Conservation (phyloP, 2,797 vertebrate genomes). For the Macropodus opercularis region DNA sequence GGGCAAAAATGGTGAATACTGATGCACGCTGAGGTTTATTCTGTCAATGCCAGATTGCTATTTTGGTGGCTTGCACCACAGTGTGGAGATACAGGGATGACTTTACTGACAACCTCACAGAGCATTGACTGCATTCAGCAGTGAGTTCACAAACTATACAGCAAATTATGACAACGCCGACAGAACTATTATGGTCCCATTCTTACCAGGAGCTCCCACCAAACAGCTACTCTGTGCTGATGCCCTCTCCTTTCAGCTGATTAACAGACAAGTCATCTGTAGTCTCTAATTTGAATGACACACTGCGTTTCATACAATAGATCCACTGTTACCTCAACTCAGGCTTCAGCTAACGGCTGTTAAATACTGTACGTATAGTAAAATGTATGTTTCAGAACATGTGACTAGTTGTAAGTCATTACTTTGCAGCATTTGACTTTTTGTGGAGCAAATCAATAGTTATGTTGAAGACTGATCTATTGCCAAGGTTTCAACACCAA, state of each 20-base stretch:
- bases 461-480: neutral
- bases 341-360: neutral
- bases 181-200: neutral
- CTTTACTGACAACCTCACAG: neutral
- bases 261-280: neutral
- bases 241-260: neutral
- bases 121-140: neutral
- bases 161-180: neutral
- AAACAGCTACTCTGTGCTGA: neutral
- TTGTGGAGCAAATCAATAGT: constrained; percentile 15
- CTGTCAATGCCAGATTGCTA: neutral
- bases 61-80: constrained; percentile 3
- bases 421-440: constrained; percentile 2
- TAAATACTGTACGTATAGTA: no score
- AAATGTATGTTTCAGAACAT: no score
- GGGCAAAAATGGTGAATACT: neutral
- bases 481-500: neutral
- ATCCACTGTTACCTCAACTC: neutral
- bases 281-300: neutral
- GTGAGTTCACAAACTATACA: neutral
- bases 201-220: neutral
- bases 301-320: neutral
- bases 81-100: neutral
- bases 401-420: constrained; percentile 5
- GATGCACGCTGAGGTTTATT: neutral